phyloP scores from a whole-genome alignment of 2,888 invertebrate genomes.

The Drosophila imparisetae region DNA sequence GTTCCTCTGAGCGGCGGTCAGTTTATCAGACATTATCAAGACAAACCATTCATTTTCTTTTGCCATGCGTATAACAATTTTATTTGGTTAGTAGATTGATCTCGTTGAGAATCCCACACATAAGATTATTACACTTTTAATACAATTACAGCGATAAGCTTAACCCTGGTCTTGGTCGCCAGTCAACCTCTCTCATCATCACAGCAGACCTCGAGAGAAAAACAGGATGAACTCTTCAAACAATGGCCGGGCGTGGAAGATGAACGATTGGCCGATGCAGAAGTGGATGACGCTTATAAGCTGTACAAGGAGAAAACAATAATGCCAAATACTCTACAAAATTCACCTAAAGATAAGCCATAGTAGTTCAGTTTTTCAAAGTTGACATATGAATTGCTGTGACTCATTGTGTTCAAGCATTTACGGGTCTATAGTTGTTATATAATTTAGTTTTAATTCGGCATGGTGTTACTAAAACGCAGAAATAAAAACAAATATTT shows the following conservation, averaged over 20 bases:
- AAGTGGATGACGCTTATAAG: constrained; percentile 57
- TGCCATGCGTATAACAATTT: constrained; percentile 27
- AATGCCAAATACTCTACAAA: background rate
- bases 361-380: background rate
- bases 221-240: constrained; percentile 27
- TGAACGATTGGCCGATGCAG: constrained; percentile 63
- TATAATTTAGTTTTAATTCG: constrained; percentile 6
- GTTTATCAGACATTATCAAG: constrained; percentile 45
- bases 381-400: background rate
- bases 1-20: constrained; percentile 40
- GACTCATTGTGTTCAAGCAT: constrained; percentile 6
- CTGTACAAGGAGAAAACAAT: constrained; percentile 16
- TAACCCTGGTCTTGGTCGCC: constrained; percentile 21
- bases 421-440: constrained; percentile 6
- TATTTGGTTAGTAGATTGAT: constrained; percentile 36
- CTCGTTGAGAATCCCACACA: too few species aligned
- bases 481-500: constrained; percentile 42
- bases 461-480: constrained; percentile 12
- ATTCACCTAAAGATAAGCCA: background rate
- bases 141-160: constrained; percentile 40
- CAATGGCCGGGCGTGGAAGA: constrained; percentile 48
- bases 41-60: constrained; percentile 22
- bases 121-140: background rate
- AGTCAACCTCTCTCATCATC: constrained; percentile 5
- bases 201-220: background rate